phyloP scores from a whole-genome alignment of 2,888 invertebrate genomes.

The Spatulosminthurus flaviceps region DNA sequence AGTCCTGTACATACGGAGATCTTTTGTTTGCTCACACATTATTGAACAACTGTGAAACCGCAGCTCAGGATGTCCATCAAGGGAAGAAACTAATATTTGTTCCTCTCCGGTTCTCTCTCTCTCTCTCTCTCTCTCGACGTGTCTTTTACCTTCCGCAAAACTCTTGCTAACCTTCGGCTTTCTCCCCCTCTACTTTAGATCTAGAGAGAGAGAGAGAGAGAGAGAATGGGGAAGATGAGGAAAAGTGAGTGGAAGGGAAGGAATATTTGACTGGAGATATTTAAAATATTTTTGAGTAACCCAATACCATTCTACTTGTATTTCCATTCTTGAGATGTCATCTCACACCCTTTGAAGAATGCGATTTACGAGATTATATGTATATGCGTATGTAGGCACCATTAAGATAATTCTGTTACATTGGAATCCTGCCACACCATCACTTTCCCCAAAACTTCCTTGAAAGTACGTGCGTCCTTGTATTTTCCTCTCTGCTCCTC shows the following conservation, averaged over 20 bases:
- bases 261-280: slow-evolving; percentile 5
- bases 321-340: slow-evolving; percentile 4
- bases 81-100: slow-evolving; percentile 43
- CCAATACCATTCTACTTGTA: slow-evolving; percentile 2
- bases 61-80: slow-evolving; percentile 45
- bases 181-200: background rate
- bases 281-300: slow-evolving; percentile 6
- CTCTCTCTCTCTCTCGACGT: background rate
- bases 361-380: background rate
- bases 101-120: slow-evolving; percentile 34
- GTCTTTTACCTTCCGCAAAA: background rate
- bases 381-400: no score
- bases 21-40: background rate
- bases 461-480: no score
- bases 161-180: background rate
- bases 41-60: slow-evolving; percentile 31
- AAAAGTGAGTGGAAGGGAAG: background rate
- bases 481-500: no score
- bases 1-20: background rate
- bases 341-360: background rate
- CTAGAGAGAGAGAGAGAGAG: no score
- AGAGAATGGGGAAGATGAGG: background rate
- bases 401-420: background rate
- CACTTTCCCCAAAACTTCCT: background rate
- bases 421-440: background rate